Conservation (phyloP, 2,888 invertebrate species). For the Aleiodes alternator region DNA sequence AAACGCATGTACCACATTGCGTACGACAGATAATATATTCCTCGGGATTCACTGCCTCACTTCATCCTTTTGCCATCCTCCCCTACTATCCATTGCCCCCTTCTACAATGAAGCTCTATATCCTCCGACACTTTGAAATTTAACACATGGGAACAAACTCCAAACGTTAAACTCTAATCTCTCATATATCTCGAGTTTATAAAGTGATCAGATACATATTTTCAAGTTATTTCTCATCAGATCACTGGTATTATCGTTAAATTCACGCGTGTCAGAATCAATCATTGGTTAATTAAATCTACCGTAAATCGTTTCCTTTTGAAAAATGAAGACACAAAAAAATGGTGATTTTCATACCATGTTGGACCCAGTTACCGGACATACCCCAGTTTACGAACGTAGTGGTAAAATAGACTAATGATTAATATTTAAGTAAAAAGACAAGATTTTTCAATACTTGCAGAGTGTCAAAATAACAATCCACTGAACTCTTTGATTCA, state of each 20-base stretch:
- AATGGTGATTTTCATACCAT: too few species aligned
- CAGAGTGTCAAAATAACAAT: too few species aligned
- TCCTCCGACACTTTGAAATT: slow-evolving; percentile 18
- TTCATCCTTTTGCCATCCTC: not conserved
- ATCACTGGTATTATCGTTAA: not conserved
- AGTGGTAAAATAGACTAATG: too few species aligned
- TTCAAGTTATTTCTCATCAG: not conserved
- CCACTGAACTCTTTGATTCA: too few species aligned
- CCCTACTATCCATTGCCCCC: too few species aligned
- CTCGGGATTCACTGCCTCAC: slow-evolving; percentile 51
- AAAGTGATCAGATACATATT: slow-evolving; percentile 11
- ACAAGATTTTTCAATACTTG: too few species aligned
- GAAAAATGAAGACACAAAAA: too few species aligned
- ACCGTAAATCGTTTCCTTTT: too few species aligned
- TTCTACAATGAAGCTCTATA: slow-evolving; percentile 7
- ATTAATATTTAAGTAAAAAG: too few species aligned
- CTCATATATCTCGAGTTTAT: slow-evolving; percentile 6
- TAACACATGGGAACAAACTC: not conserved
- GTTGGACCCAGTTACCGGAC: too few species aligned
- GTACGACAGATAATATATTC: slow-evolving; percentile 65
- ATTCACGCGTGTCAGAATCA: not conserved
- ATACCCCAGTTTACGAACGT: too few species aligned
- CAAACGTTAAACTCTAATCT: slow-evolving; percentile 59
- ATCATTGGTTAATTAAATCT: too few species aligned
- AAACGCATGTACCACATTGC: slow-evolving; percentile 60